phyloP scores from a whole-genome alignment of 2,888 invertebrate species.

The Mesorhabditis spiculigera region DNA sequence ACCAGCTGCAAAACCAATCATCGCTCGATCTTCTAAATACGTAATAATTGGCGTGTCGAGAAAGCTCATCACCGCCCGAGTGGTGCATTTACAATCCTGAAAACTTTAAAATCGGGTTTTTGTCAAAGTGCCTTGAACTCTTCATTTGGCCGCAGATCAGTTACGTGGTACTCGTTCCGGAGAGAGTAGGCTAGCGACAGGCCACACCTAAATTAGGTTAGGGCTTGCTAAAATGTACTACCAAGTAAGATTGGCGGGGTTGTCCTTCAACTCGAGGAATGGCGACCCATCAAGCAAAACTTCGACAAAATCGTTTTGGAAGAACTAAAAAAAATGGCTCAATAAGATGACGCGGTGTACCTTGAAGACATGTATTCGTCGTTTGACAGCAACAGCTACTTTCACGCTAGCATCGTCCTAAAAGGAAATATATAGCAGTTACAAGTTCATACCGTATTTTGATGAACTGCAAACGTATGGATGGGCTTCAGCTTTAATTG shows the following conservation, averaged over 20 bases:
- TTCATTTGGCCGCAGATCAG: background rate
- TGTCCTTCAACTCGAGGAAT: background rate
- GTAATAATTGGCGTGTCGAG: too few relatives aligned
- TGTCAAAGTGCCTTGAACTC: background rate
- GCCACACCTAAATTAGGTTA: background rate
- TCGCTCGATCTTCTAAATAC: too few relatives aligned
- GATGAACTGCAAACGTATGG: conserved; percentile 18
- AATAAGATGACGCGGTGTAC: conserved; percentile 42
- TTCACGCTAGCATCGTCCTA: conserved; percentile 27
- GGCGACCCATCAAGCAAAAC: background rate
- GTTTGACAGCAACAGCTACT: conserved; percentile 38
- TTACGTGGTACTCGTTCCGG: conserved; percentile 4
- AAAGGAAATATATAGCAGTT: conserved; percentile 3
- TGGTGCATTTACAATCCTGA: too few relatives aligned
- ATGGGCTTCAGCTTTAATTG: conserved; percentile 27
- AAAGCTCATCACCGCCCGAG: too few relatives aligned
- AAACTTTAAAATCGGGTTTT: background rate
- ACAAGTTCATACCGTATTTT: background rate
- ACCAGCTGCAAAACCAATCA: too few relatives aligned
- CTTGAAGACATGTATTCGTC: conserved; percentile 43
- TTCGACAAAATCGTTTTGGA: background rate
- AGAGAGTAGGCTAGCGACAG: background rate
- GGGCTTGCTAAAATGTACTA: background rate
- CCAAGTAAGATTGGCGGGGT: background rate
- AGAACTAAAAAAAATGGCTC: background rate